Base-by-base conservation (phyloP, 2,888 invertebrate species). In the Heliconius cydno region DNA sequence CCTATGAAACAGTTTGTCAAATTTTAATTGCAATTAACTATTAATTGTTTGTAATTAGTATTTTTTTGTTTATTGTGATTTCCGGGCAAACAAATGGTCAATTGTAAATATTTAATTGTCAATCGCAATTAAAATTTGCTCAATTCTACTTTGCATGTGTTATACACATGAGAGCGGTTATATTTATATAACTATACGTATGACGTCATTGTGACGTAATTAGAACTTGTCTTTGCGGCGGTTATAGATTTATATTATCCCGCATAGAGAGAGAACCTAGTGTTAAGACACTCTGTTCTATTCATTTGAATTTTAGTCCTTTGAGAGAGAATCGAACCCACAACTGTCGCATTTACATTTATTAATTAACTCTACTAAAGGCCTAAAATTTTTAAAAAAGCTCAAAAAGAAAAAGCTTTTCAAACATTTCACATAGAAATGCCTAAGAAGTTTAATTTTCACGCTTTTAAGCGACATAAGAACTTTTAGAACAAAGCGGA, bases 401-500 rank as follows among this genome's bases (percentile, higher is more conserved):
- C 38, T 13, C 12, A 12, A 38, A 68, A 68, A 68, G n/a, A 38
- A 41, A 68, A 68, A 13, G 25, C 41, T 41, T 25, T 70, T 41
- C 25, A 38, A 34, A n/a, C 12, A 22, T n/a, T 68, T n/a, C 10
- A 34, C 38, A 38, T 38, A 68, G 38, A 68, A 34, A 38, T n/a
- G 70, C 3, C 34, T 41, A 9, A 70, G 41, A 70, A 70, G 25
- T 25, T 41, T 25, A 41, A 70, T 41, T 70, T 46, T 15, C 25
- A 25, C 38, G 68, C 25, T 41, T 70, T 46, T 70, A 41, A 46
- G 41, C 41, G 41, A 25, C 25, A 41, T 70, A 70, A 46, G 70
- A 70, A 41, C 7, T 70, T 70, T 68, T 68, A 12, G 38, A 68
- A 68, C 41, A 68, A 68, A 68, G 25, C 68, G 38, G 13, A 41